Evolutionary conservation across 2,888 invertebrate genomes (phyloP), one percentile per base, ranked within the genome.

Genomic region (Eupithecia centaureata): DNA sequence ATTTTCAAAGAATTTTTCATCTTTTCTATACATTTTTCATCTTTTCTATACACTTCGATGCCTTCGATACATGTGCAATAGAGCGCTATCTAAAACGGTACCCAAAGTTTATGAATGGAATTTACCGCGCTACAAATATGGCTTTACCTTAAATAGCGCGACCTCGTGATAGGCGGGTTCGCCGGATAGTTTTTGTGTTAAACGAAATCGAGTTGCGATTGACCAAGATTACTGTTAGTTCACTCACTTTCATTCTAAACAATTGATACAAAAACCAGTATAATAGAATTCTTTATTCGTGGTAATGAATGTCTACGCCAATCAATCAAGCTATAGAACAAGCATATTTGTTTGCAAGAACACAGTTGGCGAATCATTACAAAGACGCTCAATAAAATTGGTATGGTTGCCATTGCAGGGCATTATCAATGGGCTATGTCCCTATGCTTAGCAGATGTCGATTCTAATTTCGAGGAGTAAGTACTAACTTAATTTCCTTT

Each of bases 141-240:
- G 18, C 32, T 57, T 32, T 30, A 57, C 57, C 57, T 13, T 22
- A 85, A 87, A 47, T 84, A 83, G 79, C 80, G 83, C 86, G 91
- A 91, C 90, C 91, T 89, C 88, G 90, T 79, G 76, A 78, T 80
- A 76, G 80, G 79, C 76, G 74, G 76, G 60, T 63, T 66, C 56
- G 65, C 54, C 72, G 69, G 69, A 73, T 70, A 75, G 65, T 76
- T 76, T 76, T 76, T 76, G 73, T 71, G 65, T 72, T 61, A 73
- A 76, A 71, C 64, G 73, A 75, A 73, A 74, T 71, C 70, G 71
- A 74, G 51, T 75, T 72, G 71, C 68, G 70, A 73, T 74, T 67
- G 56, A 71, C 66, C 69, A 69, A 69, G 67, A 71, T 72, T 70
- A 66, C 47, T 47, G 18, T 22, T 47, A 70, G 51, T 63, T 70